These are phyloP conservation scores for Glossophaga mutica DNA, from an alignment of 2,797 vertebrate genomes.

Conservation along the genomic window DNA sequence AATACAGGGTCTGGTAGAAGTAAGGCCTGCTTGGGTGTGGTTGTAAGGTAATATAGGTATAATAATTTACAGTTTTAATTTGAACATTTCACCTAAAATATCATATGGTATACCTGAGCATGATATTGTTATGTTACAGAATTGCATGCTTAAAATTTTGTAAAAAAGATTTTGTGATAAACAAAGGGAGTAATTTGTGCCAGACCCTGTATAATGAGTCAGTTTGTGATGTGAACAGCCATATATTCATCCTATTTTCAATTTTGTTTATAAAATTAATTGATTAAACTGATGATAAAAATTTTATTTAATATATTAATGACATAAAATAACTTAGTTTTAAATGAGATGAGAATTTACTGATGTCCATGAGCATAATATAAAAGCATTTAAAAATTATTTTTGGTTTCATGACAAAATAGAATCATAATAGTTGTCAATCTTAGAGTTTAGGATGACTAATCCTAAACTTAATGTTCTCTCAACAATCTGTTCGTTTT, in stretches of 20 bases:
- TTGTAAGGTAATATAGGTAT: too few species aligned
- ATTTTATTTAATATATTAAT: constrained; percentile 25
- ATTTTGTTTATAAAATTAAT: background rate
- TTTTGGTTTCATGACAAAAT: constrained; percentile 2
- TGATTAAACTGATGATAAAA: background rate
- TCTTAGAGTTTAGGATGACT: background rate
- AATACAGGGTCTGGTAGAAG: background rate
- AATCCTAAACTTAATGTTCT: background rate
- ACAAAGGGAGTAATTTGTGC: too few species aligned
- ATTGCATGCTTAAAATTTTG: too few species aligned
- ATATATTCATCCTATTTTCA: background rate
- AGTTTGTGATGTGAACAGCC: background rate
- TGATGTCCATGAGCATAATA: background rate
- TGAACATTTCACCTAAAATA: too few species aligned
- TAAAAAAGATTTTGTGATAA: too few species aligned
- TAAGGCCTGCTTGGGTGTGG: too few species aligned
- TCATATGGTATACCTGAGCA: too few species aligned
- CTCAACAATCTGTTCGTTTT: background rate
- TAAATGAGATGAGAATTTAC: background rate
- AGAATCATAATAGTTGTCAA: background rate
- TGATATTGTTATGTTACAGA: too few species aligned
- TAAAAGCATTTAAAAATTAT: background rate
- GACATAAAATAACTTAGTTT: background rate
- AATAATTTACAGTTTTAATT: too few species aligned
- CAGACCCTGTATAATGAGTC: background rate